Evolutionary conservation across 2,113 vertebrate species (phyloP).

Genomic region (Pseudorectes ferrugineus): DNA sequence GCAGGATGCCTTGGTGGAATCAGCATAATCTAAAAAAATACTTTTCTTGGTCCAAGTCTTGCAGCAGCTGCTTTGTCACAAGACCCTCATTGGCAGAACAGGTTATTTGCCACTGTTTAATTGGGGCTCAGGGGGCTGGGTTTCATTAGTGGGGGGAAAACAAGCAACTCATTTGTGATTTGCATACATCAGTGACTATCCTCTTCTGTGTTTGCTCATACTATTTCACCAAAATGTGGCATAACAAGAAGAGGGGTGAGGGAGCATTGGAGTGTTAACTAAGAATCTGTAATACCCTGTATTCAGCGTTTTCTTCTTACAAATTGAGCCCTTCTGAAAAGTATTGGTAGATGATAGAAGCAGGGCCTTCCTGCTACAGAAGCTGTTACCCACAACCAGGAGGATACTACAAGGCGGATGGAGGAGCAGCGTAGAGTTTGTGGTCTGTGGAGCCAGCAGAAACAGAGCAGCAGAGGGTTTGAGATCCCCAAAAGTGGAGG

Average conservation of each 20-base stretch:
- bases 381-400: background rate
- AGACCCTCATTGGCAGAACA: background rate
- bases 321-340: background rate
- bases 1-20: background rate
- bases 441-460: background rate
- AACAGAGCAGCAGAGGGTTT: background rate
- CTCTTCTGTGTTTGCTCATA: background rate
- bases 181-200: background rate
- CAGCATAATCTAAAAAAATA: background rate
- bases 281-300: background rate
- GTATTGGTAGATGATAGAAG: background rate
- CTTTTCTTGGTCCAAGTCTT: background rate
- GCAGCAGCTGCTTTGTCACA: background rate
- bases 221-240: background rate
- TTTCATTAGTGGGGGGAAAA: background rate
- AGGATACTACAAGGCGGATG: accelerated
- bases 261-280: background rate
- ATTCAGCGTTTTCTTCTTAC: background rate
- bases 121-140: background rate
- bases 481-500: background rate
- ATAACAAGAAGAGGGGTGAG: background rate
- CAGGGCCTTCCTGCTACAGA: background rate
- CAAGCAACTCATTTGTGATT: background rate
- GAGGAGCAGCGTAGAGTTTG: background rate
- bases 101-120: background rate